Percentiles rank a stretch among this genome's conserved stretches.
Conservation (phyloP, 2,888 invertebrate species). For the Seira ritae region DNA sequence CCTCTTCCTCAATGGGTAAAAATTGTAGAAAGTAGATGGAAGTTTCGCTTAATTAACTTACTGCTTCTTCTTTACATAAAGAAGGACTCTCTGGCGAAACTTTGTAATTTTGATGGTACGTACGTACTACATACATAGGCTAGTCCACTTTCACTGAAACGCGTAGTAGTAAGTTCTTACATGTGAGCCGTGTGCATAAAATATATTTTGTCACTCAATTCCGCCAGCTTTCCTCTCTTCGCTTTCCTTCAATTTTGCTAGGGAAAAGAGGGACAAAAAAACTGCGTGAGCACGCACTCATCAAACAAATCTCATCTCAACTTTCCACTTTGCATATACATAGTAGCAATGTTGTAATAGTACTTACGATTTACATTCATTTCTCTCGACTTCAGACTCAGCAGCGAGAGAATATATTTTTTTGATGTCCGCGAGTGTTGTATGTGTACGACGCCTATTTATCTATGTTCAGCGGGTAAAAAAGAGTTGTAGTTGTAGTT, state of each 20-base stretch:
- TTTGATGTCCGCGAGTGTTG: background rate
- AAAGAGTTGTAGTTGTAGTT: no score
- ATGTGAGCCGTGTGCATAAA: no score
- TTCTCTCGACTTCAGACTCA: background rate
- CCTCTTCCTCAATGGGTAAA: background rate
- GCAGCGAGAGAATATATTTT: no score
- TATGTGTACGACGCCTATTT: background rate
- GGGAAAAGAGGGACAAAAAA: background rate
- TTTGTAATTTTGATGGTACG: no score
- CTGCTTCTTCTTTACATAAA: background rate
- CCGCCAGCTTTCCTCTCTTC: background rate
- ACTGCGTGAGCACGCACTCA: constrained; percentile 43
- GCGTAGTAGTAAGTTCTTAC: no score
- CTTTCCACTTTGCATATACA: constrained; percentile 16
- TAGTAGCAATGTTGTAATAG: background rate
- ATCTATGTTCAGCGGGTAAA: background rate
- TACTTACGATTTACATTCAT: background rate
- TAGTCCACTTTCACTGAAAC: no score
- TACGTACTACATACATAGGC: no score
- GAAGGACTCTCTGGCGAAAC: background rate
- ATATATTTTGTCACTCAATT: no score
- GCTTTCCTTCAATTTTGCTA: constrained; percentile 21
- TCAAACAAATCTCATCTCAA: constrained; percentile 16
- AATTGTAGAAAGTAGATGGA: background rate
- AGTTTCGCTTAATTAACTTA: background rate